Conservation (phyloP, 1,140 invertebrate species). For the Trissolcus basalis region DNA sequence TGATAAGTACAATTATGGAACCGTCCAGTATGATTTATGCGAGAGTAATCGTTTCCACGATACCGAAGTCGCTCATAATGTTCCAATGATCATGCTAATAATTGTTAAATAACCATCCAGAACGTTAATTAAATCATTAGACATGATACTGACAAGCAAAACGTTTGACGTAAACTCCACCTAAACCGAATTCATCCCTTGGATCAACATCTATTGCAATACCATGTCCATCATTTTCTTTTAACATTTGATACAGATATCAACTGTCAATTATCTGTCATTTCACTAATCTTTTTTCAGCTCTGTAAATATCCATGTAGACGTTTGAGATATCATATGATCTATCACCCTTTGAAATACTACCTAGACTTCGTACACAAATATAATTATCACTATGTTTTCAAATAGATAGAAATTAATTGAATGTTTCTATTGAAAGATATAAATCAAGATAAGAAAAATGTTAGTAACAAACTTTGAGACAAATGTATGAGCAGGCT, state of each 20-base stretch:
- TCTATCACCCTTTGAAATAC: not conserved
- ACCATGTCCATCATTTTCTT: slow-evolving; percentile 24
- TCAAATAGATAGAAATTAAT: too few species aligned
- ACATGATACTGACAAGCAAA: slow-evolving; percentile 16
- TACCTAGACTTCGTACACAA: too few species aligned
- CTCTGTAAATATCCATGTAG: not conserved
- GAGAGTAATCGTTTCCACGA: slow-evolving; percentile 6
- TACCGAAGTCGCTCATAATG: slow-evolving; percentile 1
- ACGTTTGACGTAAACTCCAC: slow-evolving; percentile 6
- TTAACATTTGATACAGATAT: slow-evolving; percentile 26
- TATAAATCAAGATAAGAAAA: too few species aligned
- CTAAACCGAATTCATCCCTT: slow-evolving; percentile 7
- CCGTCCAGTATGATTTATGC: not conserved
- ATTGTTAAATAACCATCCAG: slow-evolving; percentile 4
- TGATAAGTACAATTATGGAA: slow-evolving; percentile 1
- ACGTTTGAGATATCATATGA: not conserved
- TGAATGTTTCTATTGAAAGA: too few species aligned
- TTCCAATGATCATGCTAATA: slow-evolving; percentile 24
- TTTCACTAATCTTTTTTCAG: slow-evolving; percentile 5
- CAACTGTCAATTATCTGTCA: slow-evolving; percentile 4
- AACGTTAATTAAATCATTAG: slow-evolving; percentile 20
- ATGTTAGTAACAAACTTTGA: too few species aligned
- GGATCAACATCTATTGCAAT: slow-evolving; percentile 8
- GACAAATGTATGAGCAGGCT: too few species aligned
- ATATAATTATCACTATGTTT: too few species aligned